A percentile compares a stretch with the other conserved stretches of the same genome.
These are phyloP conservation scores for Melanaphis sacchari DNA, from an alignment of 1,140 invertebrate genomes.

Conservation along the genomic window DNA sequence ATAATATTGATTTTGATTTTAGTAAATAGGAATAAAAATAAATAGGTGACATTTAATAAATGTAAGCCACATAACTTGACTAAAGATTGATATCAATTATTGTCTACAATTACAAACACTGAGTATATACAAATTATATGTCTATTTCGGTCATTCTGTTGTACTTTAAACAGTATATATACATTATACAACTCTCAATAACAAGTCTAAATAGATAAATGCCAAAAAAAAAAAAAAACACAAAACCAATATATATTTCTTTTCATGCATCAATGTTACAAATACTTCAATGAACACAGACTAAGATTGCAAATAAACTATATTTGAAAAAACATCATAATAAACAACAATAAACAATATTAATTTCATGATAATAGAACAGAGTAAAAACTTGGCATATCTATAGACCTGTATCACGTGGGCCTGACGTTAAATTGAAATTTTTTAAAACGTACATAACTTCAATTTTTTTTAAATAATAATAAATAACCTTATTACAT, in stretches of 20 bases:
- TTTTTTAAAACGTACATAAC: not conserved
- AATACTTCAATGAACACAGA: not conserved
- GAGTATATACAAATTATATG: not conserved
- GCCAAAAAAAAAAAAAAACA: not conserved
- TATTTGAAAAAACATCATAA: no score
- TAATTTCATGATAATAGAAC: no score
- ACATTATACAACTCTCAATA: not conserved
- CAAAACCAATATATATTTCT: no score
- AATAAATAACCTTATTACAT: not conserved
- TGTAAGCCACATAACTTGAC: not conserved
- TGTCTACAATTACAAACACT: not conserved
- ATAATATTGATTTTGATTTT: not conserved
- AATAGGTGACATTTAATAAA: not conserved
- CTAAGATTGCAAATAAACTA: no score
- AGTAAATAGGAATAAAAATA: not conserved
- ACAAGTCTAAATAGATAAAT: not conserved
- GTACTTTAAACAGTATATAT: no score
- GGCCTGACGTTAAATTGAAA: not conserved
- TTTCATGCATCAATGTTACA: not conserved
- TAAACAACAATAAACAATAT: no score
- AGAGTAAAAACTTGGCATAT: no score
- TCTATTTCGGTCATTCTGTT: no score
- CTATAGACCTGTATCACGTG: no score
- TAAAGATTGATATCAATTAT: not conserved
- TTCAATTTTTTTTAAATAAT: not conserved